Percentiles rank a stretch among this genome's conserved stretches.
Conservation (phyloP, 2,113 vertebrate species). For the Alligator sinensis region DNA sequence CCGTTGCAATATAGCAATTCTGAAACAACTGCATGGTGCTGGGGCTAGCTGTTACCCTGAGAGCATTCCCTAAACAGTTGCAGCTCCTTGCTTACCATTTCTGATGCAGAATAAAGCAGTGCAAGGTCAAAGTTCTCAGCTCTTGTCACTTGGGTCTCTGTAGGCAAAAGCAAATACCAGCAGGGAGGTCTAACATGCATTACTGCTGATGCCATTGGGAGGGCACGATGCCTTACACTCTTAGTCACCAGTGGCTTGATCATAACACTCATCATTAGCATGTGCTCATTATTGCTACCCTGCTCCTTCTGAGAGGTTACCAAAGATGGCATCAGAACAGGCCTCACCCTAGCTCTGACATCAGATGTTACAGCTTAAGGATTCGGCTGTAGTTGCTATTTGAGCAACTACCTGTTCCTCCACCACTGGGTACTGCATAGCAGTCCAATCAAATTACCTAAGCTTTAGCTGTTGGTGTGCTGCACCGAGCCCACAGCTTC, state of each 20-base stretch:
- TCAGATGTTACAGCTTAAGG: background rate
- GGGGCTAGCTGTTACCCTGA: background rate
- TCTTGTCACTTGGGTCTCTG: background rate
- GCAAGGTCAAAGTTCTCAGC: background rate
- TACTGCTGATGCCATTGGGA: background rate
- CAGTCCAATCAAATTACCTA: background rate
- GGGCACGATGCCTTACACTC: background rate
- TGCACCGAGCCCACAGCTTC: background rate
- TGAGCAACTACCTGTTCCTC: rapidly evolving
- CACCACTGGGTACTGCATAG: background rate
- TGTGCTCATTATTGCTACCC: background rate
- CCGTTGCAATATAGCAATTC: background rate
- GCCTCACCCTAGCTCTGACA: background rate
- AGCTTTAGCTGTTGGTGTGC: background rate
- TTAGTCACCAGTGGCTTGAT: background rate
- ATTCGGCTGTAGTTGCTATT: background rate
- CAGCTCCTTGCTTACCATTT: background rate
- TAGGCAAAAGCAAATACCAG: background rate
- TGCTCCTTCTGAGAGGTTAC: background rate
- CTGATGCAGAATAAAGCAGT: background rate
- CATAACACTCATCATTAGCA: background rate
- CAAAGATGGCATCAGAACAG: background rate
- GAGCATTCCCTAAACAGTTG: background rate
- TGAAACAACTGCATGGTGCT: background rate
- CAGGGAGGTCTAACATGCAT: background rate